These are phyloP conservation scores for Oncorhynchus mykiss DNA, from an alignment of 2,113 vertebrate genomes.

Conservation along the genomic window DNA sequence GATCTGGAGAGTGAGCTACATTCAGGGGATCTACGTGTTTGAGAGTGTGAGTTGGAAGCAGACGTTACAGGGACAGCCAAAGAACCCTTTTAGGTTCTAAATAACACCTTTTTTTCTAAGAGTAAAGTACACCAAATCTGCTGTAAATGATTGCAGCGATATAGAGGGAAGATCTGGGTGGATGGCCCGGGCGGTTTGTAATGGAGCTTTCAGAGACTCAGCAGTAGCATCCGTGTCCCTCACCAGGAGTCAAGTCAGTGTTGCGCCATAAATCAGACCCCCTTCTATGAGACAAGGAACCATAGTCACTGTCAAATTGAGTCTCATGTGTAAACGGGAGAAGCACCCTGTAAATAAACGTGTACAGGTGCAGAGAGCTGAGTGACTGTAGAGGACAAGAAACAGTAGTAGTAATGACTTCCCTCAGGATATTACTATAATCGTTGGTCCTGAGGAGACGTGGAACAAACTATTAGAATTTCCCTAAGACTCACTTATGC, in stretches of 20 bases:
- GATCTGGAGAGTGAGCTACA: too few species aligned
- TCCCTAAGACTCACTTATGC: slow-evolving; percentile 32
- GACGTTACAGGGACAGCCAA: too few species aligned
- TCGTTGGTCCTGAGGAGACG: slow-evolving; percentile 35
- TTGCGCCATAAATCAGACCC: slow-evolving; percentile 27
- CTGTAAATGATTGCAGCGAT: slow-evolving; percentile 24
- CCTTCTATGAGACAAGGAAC: slow-evolving; percentile 11
- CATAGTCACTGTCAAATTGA: slow-evolving; percentile 3
- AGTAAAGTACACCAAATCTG: slow-evolving; percentile 10
- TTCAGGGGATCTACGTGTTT: too few species aligned
- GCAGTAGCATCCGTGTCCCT: background rate
- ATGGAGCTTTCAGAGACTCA: slow-evolving; percentile 40
- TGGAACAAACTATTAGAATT: slow-evolving; percentile 39
- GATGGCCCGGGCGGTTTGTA: slow-evolving; percentile 34
- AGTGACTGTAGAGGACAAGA: background rate
- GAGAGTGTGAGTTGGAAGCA: too few species aligned
- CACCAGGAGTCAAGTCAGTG: background rate
- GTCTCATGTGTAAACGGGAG: slow-evolving; percentile 21
- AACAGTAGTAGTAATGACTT: slow-evolving; percentile 33
- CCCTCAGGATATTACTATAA: slow-evolving; percentile 50
- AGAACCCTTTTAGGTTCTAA: too few species aligned
- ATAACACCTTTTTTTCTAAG: slow-evolving; percentile 2
- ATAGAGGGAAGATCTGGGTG: slow-evolving; percentile 31
- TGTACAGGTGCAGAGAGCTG: background rate
- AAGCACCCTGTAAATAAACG: slow-evolving; percentile 2